Evolutionary conservation across 2,888 invertebrate genomes (phyloP).

Genomic region (Chalcis sispes): DNA sequence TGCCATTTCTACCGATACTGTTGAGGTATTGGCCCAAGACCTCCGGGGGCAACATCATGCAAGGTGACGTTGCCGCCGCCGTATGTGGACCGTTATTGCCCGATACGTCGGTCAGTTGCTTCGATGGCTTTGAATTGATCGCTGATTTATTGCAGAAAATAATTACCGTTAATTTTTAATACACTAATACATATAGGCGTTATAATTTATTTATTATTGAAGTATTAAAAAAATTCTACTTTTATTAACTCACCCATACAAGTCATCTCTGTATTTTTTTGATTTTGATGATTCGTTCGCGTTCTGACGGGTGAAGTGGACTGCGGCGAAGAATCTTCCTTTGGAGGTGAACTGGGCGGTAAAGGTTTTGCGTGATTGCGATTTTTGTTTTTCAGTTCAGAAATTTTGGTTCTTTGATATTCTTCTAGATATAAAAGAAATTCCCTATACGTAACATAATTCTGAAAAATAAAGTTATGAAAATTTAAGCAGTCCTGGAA

Average conservation of each 20-base stretch:
- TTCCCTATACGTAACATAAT: conserved; percentile 84
- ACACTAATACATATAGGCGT: no score
- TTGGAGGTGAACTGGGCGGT: conserved; percentile 62
- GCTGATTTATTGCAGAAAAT: conserved; percentile 52
- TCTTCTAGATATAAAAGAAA: conserved; percentile 83
- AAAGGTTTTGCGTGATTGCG: conserved; percentile 58
- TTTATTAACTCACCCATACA: conserved; percentile 54
- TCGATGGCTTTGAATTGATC: conserved; percentile 52
- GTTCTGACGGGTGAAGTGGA: conserved; percentile 45
- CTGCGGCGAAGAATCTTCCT: conserved; percentile 55
- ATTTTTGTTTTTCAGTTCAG: conserved; percentile 73
- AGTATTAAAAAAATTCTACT: no score
- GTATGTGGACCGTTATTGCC: conserved; percentile 57
- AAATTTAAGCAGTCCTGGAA: no score
- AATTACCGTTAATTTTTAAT: not conserved
- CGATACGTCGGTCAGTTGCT: conserved; percentile 52
- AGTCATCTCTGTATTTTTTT: conserved; percentile 42
- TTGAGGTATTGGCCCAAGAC: conserved; percentile 68
- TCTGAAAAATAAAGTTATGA: conserved; percentile 73
- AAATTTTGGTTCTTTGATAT: conserved; percentile 78
- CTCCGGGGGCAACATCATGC: conserved; percentile 68
- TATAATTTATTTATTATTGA: no score
- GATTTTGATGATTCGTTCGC: conserved; percentile 48
- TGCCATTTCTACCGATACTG: conserved; percentile 64
- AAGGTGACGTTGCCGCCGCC: conserved; percentile 53